Evolutionary conservation across 2,113 vertebrate genomes (phyloP), one percentile per base, ranked within the genome.

Genomic region (Patagioenas fasciata): DNA sequence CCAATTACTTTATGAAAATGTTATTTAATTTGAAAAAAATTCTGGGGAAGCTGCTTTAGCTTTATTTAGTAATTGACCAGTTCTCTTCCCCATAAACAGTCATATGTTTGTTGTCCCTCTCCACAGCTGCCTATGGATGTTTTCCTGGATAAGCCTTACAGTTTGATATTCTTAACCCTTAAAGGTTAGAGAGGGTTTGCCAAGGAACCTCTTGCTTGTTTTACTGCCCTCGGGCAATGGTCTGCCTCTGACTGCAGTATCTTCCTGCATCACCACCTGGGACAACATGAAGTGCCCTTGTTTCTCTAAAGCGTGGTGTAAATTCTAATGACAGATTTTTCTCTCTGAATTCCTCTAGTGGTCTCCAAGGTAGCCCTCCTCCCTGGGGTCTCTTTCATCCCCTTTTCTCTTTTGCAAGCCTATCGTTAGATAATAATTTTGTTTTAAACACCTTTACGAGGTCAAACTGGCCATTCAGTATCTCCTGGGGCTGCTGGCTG

Each of bases 161-260:
- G 82, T 78, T 85, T 81, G 16, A 42, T 79, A 91, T 31, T 80
- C 42, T 82, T 91, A 93, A 88, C 84, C 79, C 58, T 91, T 93
- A 92, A 88, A 93, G 16, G 65, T 69, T 93, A 81, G 31, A 61
- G 13, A 34, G 36, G 74, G 78, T 81, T 89, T 65, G 6, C 40
- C 2, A 5, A 78, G 60, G 42, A 83, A 19, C 12, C 9, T 88
- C 21, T 57, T 56, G 74, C 26, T 89, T 93, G 57, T 91, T 86
- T 93, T 88, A 17, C 23, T 93, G 48, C 85, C 85, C 72, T 86
- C 36, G 75, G 83, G 83, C 93, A 75, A 38, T 15, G 61, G 29
- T 70, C 79, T 86, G 38, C 34, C n/a, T 88, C 61, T 94, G 53
- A 84, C 64, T 90, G 64, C 58, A 69, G 15, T 44, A 38, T 51